Conservation (phyloP, 1,140 invertebrate genomes). For the Steinernema feltiae region DNA sequence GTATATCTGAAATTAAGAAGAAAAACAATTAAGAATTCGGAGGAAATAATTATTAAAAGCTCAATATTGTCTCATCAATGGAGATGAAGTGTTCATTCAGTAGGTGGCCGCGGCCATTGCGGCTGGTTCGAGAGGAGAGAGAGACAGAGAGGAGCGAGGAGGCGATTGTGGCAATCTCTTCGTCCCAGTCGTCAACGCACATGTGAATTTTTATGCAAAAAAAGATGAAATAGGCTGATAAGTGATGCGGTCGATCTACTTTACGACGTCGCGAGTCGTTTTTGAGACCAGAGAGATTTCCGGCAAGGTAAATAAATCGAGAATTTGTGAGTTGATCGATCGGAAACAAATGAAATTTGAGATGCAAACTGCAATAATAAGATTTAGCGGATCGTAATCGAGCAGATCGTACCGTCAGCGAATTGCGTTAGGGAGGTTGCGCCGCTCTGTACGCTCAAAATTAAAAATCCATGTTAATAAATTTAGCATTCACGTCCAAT, state of each 20-base stretch:
- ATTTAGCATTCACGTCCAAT: neutral
- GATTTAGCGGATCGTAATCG: neutral
- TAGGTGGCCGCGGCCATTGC: neutral
- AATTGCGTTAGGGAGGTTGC: neutral
- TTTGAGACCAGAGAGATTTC: too few relatives aligned
- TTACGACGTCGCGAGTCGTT: too few relatives aligned
- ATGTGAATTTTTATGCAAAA: constrained; percentile 13
- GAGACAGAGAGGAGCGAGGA: too few relatives aligned
- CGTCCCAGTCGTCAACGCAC: neutral
- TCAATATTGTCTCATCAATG: neutral
- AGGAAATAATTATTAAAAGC: neutral
- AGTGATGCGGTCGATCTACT: constrained; percentile 11
- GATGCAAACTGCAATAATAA: too few relatives aligned
- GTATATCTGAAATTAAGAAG: constrained; percentile 42
- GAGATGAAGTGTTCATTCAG: neutral
- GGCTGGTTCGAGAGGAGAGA: too few relatives aligned
- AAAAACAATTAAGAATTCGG: too few relatives aligned
- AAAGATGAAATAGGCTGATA: neutral
- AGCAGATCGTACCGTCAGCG: neutral
- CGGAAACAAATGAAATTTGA: too few relatives aligned
- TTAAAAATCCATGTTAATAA: neutral
- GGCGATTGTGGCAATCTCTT: too few relatives aligned
- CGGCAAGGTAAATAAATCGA: neutral
- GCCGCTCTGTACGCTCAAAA: neutral
- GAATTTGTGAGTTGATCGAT: neutral